phyloP scores from a whole-genome alignment of 2,888 invertebrate species.

The Eupithecia subfuscata region DNA sequence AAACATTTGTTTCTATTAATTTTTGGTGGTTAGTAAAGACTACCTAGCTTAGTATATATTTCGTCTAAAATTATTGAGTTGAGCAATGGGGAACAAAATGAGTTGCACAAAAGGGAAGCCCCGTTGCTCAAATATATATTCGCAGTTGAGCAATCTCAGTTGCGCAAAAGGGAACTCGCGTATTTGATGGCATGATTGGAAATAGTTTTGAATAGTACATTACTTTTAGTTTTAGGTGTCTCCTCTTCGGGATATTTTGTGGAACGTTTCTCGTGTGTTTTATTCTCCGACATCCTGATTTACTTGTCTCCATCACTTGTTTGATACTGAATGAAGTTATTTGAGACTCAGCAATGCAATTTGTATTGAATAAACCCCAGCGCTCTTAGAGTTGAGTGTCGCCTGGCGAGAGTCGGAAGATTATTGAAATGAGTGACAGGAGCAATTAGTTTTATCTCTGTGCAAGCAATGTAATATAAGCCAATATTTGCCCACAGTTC shows the following conservation, averaged over 20 bases:
- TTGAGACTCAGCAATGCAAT: not conserved
- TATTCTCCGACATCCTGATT: not conserved
- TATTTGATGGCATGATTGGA: too few species aligned
- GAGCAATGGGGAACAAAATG: too few species aligned
- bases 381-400: not conserved
- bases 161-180: too few species aligned
- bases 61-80: too few species aligned
- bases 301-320: slow-evolving; percentile 2
- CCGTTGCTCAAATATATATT: too few species aligned
- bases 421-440: slow-evolving; percentile 8
- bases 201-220: not conserved
- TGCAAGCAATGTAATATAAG: not conserved
- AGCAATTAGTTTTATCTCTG: slow-evolving; percentile 1
- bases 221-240: not conserved
- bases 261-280: not conserved
- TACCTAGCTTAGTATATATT: too few species aligned
- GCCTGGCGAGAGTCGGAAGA: not conserved
- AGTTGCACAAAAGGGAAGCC: too few species aligned
- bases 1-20: too few species aligned
- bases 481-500: not conserved
- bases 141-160: too few species aligned
- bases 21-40: too few species aligned
- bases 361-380: not conserved
- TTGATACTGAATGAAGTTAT: slow-evolving; percentile 2
- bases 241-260: slow-evolving; percentile 2